A percentile compares a stretch with the other conserved stretches of the same genome.
These are phyloP conservation scores for Scaptodrosophila latifasciaeformis DNA, from an alignment of 2,888 invertebrate genomes.

Conservation along the genomic window DNA sequence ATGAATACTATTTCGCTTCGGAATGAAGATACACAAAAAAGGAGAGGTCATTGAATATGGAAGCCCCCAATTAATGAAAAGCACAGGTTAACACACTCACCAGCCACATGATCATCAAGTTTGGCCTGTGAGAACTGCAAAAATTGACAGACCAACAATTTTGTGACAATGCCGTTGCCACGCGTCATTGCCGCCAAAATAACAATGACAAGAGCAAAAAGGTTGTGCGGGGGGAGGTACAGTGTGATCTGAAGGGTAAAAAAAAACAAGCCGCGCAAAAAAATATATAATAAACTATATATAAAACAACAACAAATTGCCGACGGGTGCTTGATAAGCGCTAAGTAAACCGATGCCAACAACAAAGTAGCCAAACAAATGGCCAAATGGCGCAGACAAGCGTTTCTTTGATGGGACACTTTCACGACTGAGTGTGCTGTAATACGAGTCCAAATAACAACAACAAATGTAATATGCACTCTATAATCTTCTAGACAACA, in stretches of 20 bases:
- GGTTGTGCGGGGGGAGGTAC: not conserved
- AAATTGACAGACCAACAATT: slow-evolving; percentile 15
- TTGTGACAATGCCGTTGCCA: slow-evolving; percentile 30
- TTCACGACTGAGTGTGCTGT: no score
- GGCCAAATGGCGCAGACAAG: slow-evolving; percentile 4
- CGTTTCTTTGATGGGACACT: no score
- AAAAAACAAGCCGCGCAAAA: not conserved
- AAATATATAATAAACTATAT: not conserved
- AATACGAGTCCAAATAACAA: no score
- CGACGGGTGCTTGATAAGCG: slow-evolving; percentile 19
- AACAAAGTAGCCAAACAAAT: slow-evolving; percentile 22
- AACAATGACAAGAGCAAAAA: slow-evolving; percentile 5
- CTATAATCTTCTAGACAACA: no score
- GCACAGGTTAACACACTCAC: no score
- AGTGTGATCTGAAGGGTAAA: not conserved
- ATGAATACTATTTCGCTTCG: no score
- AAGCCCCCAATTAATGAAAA: no score
- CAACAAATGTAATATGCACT: no score
- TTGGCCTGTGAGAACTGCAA: slow-evolving; percentile 25
- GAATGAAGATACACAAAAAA: no score
- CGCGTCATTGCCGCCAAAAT: slow-evolving; percentile 34
- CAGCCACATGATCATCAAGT: no score
- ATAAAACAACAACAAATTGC: not conserved
- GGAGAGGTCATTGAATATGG: no score
- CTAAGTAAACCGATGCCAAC: slow-evolving; percentile 24